phyloP scores from a whole-genome alignment of 2,113 vertebrate species.

The Nettapus auritus region DNA sequence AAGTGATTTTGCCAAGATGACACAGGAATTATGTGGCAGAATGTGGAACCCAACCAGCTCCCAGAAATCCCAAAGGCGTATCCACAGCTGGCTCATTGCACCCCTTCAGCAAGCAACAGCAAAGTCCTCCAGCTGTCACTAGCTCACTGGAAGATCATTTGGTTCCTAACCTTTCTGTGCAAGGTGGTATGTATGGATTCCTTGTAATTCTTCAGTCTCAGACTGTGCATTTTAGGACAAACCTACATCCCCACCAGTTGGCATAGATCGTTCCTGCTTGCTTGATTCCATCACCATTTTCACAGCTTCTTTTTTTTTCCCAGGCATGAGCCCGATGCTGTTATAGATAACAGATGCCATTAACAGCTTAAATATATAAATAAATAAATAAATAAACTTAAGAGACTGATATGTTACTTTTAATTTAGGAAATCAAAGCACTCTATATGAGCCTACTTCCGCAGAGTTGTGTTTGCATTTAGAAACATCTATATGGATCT shows the following conservation, averaged over 20 bases:
- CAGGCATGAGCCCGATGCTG: neutral
- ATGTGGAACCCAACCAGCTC: neutral
- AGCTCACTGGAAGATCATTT: neutral
- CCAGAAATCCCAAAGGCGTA: neutral
- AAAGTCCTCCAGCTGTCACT: neutral
- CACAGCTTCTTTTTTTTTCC: neutral
- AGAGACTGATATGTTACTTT: neutral
- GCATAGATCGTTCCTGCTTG: neutral
- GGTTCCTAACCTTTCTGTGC: neutral
- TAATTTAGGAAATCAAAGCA: neutral
- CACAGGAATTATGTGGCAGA: neutral
- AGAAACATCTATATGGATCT: neutral
- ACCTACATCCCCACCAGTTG: neutral
- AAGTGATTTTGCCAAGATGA: neutral
- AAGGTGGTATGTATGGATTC: neutral
- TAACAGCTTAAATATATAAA: neutral
- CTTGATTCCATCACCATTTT: neutral
- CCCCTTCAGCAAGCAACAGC: neutral
- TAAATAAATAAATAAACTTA: neutral
- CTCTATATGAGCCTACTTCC: fast-evolving
- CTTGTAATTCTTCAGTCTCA: neutral
- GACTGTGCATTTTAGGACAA: neutral
- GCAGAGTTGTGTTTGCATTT: neutral
- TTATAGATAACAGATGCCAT: neutral
- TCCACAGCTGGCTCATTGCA: neutral